Evolutionary conservation across 2,797 vertebrate genomes (phyloP), one percentile per base, ranked within the genome.

Genomic region (Kryptolebias ocellatus): DNA sequence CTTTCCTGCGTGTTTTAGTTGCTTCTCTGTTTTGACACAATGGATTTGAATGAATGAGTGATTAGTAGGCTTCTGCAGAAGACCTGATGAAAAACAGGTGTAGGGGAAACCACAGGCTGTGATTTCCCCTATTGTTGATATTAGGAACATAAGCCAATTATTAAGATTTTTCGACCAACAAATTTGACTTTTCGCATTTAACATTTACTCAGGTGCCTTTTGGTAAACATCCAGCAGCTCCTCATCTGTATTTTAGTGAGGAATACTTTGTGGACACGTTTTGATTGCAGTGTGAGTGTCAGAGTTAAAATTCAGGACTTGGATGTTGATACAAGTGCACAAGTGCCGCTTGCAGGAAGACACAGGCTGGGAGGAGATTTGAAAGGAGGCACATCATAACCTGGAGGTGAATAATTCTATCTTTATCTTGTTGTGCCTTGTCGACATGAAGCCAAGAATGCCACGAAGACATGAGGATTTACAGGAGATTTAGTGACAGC

Each of bases 381-480:
- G 10, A 37, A 16, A 28, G 37, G n/a, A 70, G 53, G 50, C 4
- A 27, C 31, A 20, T 67, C 17, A 34, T 58, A 29, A 64, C 60
- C 37, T 63, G 7, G 31, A 67, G 44, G 59, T 12, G 11, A 66
- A 71, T 62, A 16, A 53, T 44, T 49, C 42, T 28, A 57, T 55
- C 34, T 37, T 67, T 67, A 72, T 62, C 44, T 59, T 60, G 44
- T 44, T 2, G 20, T 50, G 47, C 31, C 18, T 34, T 64, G 63
- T 59, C 37, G 4, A 46, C 53, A 70, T 46, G 58, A 63, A 24
- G 55, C 44, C 51, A 67, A 54, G 56, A 67, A 42, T 28, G 50
- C 20, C 45, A 59, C 58, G 37, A 9, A 71, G 63, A 71, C 34
- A 37, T 29, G 28, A 55, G 59, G 64, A 72, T 72, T 67, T 77